Evolutionary conservation across 2,113 vertebrate genomes (phyloP).

Genomic region (Serinus canaria): DNA sequence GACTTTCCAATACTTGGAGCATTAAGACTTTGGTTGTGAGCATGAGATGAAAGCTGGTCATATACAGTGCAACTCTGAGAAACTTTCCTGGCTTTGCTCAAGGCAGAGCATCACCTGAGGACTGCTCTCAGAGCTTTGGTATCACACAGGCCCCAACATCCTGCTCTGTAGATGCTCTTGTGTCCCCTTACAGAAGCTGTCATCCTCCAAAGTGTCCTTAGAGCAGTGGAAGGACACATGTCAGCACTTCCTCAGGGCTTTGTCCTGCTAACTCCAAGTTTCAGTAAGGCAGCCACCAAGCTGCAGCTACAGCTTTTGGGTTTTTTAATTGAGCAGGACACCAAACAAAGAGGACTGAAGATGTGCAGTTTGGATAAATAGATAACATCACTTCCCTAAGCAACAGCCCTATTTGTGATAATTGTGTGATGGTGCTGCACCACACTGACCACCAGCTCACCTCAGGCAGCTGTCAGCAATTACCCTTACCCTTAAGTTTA

Average conservation of each 20-base stretch:
- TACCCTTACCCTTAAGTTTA: not conserved
- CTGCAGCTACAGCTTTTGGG: not conserved
- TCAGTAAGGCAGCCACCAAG: not conserved
- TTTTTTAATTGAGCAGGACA: not conserved
- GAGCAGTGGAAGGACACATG: not conserved
- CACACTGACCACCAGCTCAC: not conserved
- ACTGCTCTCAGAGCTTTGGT: not conserved
- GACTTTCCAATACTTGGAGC: not conserved
- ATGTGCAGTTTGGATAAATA: not conserved
- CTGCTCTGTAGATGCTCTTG: not conserved
- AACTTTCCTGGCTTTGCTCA: not conserved
- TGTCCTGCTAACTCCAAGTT: not conserved
- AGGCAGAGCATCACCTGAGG: not conserved
- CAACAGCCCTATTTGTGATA: not conserved
- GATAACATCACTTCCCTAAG: not conserved
- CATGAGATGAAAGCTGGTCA: not conserved
- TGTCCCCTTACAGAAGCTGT: fast-evolving
- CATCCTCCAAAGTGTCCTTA: not conserved
- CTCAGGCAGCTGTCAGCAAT: not conserved
- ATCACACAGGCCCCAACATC: not conserved
- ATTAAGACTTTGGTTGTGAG: not conserved
- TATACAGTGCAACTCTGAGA: not conserved
- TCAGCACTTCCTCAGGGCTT: not conserved
- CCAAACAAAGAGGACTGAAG: not conserved
- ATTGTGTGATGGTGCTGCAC: not conserved